Base-by-base conservation (phyloP, 2,797 vertebrate genomes). In the Coreius guichenoti region DNA sequence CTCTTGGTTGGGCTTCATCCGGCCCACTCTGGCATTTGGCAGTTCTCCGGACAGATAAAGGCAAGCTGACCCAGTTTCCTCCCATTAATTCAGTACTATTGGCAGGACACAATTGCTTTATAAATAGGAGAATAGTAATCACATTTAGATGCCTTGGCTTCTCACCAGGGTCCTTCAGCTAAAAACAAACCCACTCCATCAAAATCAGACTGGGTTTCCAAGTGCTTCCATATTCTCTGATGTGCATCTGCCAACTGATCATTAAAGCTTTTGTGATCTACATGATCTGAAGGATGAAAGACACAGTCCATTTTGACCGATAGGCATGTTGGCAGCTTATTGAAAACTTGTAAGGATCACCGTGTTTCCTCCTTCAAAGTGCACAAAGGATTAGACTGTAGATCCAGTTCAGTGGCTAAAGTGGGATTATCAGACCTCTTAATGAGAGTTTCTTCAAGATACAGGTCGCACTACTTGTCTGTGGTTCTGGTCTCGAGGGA, bases 391-490 rank as follows among this genome's bases (percentile, higher is more conserved):
- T 94, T 93, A 91, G 90, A 89, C 89, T 69, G 89, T 79, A 84
- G 88, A 75, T 82, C 61, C 69, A 73, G 63, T 82, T 90, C 23
- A 76, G 69, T 88, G 91, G 90, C 88, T 94, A 90, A 89, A 84
- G 90, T 90, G 90, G 90, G 92, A 92, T 93, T 92, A 94, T 72
- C 82, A 80, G 31, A 86, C 85, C 88, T 92, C 89, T 90, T 81
- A 88, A 91, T 92, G 91, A 58, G 54, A 86, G 39, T 88, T 90
- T 68, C 86, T 47, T 51, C 84, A 77, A 85, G 86, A 85, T 31
- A 78, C 84, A 68, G 70, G 80, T 86, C 69, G 80, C n/a, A 72
- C 80, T 31, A 81, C 26, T 63, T 82, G 26, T 72, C 51, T 51
- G 63, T 47, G 26, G 8, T 56, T 33, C 49, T 39, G 14, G 14